Base-by-base conservation (phyloP, 2,113 vertebrate species). In the Haemorhous mexicanus region DNA sequence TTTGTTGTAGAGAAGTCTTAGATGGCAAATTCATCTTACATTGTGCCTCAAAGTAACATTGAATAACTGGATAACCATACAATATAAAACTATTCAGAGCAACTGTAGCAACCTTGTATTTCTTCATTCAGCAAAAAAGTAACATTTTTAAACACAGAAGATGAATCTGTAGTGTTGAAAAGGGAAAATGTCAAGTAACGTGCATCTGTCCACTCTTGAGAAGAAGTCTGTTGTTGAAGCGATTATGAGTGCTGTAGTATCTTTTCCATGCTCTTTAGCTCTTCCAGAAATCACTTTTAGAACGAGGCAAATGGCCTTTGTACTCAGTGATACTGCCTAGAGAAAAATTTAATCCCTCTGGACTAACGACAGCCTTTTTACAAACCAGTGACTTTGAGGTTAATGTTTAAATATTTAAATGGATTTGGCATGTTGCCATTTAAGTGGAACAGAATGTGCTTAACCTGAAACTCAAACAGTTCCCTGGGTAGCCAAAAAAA, bases 331-430 rank as follows among this genome's bases (percentile, higher is more conserved):
- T 86, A 63, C 50, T 81, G 41, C 61, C 73, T 21, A 58, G 56
- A 77, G 80, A 92, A 78, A 70, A 67, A 58, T 56, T 68, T 67
- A 72, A 74, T 84, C 64, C 59, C 41, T 53, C 22, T 44, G 75
- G 55, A n/a, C 44, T 78, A 88, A 93, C 0, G 6, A 9, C 91
- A 94, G 52, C 73, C n/a, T 94, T 90, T 76, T 28, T 72, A 21
- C 46, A 85, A 92, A 81, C 76, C 69, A 82, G 72, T 90, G 86
- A 74, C 86, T 92, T 92, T 30, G 80, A 95, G 68, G 95, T 96
- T 97, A 97, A 95, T 96, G 91, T 93, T 97, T 97, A 97, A 97
- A 92, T 93, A 84, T 92, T 96, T 94, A 93, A 96, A 94, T 4
- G 2, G 50, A 30, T 89, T 95, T 95, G 96, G 96, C 89, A 47